Base-by-base conservation (phyloP, 2,888 invertebrate species). In the Eupsilia transversa region DNA sequence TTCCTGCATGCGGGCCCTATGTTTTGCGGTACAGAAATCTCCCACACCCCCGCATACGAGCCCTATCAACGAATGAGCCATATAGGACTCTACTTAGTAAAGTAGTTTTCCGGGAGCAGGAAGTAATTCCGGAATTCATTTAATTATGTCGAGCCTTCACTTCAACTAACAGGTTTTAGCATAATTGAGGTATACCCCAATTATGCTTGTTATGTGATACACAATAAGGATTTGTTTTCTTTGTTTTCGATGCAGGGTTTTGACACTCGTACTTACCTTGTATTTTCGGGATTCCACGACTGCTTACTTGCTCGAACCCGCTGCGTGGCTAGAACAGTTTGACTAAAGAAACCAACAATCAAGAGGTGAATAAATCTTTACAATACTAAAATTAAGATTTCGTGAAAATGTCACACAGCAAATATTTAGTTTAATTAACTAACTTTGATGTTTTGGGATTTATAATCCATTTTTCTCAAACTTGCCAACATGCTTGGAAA, bases 121-220 rank as follows among this genome's bases (percentile, higher is more conserved):
- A 70, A 54, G 23, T 33, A 35, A 74, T 67, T 33, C 17, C 23
- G 14, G 41, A n/a, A 27, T 56, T 61, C 60, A 52, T 60, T 69
- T 38, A 52, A 77, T 60, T 77, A 77, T 43, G 14, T 59, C 7
- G 35, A 52, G 23, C 30, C 20, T 77, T 43, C 10, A 60, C n/a
- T n/a, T n/a, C 14, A 20, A 68, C 33, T 52, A 35, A 67, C 59
- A 59, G n/a, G 27, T 49, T 43, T 54, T 30, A 14, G 35, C 9
- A 4, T n/a, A 57, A 49, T 65, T 49, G 30, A 20, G n/a, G 14
- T 46, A 43, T 0, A n/a, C n/a, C n/a, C n/a, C n/a, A n/a, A n/a
- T n/a, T n/a, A n/a, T n/a, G n/a, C n/a, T n/a, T n/a, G 2, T 41
- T 52, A n/a, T 49, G 33, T 68, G 23, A 41, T 17, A 20, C 33